These are phyloP conservation scores for Conus canariensis DNA, from an alignment of 2,888 invertebrate species.

Conservation along the genomic window DNA sequence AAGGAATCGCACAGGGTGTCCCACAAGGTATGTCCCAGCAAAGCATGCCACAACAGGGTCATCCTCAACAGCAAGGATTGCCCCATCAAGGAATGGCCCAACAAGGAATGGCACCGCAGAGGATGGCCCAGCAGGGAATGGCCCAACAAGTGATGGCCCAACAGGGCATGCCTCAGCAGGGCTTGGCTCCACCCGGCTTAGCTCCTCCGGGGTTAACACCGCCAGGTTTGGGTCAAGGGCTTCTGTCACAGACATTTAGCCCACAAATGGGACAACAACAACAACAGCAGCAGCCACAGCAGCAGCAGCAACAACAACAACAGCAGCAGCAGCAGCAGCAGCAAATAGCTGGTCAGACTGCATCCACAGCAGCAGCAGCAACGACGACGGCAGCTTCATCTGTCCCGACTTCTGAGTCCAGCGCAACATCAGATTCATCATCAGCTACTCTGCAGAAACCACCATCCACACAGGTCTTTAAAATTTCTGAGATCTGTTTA, in stretches of 20 bases:
- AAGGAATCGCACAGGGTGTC: background rate
- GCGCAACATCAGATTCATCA: constrained; percentile 31
- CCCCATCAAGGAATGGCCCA: constrained; percentile 15
- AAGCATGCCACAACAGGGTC: constrained; percentile 3
- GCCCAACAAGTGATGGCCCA: background rate
- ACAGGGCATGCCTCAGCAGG: constrained; percentile 51
- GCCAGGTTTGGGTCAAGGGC: constrained; percentile 57
- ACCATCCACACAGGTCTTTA: constrained; percentile 63
- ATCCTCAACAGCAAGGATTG: background rate
- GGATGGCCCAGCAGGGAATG: background rate
- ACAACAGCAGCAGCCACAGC: constrained; percentile 42
- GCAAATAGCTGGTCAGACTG: constrained; percentile 37
- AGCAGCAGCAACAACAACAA: constrained; percentile 33
- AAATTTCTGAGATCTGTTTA: background rate
- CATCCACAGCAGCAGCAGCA: constrained; percentile 42
- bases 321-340: constrained; percentile 49
- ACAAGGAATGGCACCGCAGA: constrained; percentile 45
- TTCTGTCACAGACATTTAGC: constrained; percentile 66
- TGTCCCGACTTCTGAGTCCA: constrained; percentile 9
- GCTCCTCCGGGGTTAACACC: background rate
- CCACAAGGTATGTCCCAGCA: background rate
- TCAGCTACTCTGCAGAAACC: constrained; percentile 63
- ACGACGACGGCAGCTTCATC: background rate
- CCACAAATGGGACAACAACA: constrained; percentile 49
- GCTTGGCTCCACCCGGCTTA: constrained; percentile 48